Evolutionary conservation across 2,888 invertebrate species (phyloP).

Genomic region (Pasiphila rectangulata): DNA sequence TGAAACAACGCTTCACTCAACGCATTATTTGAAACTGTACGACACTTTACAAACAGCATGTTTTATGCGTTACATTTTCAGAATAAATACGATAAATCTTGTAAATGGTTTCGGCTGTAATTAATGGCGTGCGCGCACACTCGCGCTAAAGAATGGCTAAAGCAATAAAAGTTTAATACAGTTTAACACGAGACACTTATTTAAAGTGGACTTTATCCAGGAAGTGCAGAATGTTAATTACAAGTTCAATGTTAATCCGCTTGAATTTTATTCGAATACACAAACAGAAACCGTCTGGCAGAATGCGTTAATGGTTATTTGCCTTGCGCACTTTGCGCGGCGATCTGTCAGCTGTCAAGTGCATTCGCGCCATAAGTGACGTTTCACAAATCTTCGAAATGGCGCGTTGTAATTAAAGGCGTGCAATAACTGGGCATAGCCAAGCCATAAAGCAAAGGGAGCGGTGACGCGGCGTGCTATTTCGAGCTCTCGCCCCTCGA

Average conservation of each 20-base stretch:
- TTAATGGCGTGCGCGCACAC: slow-evolving; percentile 69
- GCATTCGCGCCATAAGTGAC: slow-evolving; percentile 67
- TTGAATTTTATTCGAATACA: slow-evolving; percentile 31
- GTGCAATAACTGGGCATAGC: slow-evolving; percentile 64
- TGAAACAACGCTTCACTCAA: slow-evolving; percentile 25
- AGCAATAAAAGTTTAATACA: slow-evolving; percentile 71
- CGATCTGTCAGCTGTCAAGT: slow-evolving; percentile 65
- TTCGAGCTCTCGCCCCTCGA: slow-evolving; percentile 71
- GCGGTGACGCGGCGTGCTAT: slow-evolving; percentile 74
- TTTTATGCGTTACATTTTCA: slow-evolving; percentile 53
- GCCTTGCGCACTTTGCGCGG: slow-evolving; percentile 32
- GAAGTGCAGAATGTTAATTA: slow-evolving; percentile 55
- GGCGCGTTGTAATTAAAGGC: slow-evolving; percentile 72
- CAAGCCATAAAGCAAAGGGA: slow-evolving; percentile 68
- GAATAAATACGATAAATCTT: slow-evolving; percentile 71
- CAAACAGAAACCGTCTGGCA: slow-evolving; percentile 24
- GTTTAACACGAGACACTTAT: slow-evolving; percentile 59
- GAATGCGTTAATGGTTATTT: slow-evolving; percentile 34
- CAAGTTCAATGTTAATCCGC: slow-evolving; percentile 39
- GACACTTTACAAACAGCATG: slow-evolving; percentile 41
- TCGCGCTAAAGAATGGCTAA: slow-evolving; percentile 66
- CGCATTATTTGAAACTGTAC: slow-evolving; percentile 29
- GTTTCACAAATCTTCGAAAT: slow-evolving; percentile 72
- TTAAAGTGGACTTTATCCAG: slow-evolving; percentile 49
- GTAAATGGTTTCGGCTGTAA: slow-evolving; percentile 69